phyloP scores from a whole-genome alignment of 2,888 invertebrate genomes.

The Acanthopleura granulata region DNA sequence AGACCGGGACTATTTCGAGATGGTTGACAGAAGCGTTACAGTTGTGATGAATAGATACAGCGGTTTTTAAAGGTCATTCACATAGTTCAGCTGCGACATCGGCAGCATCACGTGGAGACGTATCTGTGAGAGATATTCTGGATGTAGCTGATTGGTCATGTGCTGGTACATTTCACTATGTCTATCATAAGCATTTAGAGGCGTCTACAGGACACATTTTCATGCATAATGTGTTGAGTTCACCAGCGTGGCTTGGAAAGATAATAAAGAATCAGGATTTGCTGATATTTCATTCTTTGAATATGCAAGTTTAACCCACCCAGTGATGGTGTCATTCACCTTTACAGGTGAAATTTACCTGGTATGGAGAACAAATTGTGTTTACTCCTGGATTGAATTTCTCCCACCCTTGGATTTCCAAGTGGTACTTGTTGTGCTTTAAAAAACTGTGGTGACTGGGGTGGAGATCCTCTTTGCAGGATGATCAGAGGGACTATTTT shows the following conservation, averaged over 20 bases:
- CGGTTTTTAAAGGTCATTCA: background rate
- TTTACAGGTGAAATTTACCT: background rate
- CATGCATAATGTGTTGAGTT: background rate
- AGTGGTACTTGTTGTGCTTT: background rate
- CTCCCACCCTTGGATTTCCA: background rate
- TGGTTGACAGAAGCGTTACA: background rate
- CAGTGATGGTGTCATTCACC: background rate
- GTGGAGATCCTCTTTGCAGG: background rate
- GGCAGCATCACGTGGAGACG: background rate
- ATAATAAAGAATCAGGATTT: too few relatives aligned
- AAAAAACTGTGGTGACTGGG: background rate
- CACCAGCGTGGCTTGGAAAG: too few relatives aligned
- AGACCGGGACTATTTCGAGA: background rate
- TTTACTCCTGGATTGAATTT: background rate
- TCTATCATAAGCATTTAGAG: background rate
- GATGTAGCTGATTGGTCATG: constrained; percentile 12
- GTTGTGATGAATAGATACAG: background rate
- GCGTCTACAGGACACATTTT: background rate
- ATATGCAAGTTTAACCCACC: background rate
- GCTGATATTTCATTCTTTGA: background rate
- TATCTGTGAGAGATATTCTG: constrained; percentile 1
- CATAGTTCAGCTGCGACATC: background rate
- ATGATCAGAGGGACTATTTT: background rate
- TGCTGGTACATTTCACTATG: background rate
- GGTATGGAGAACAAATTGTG: background rate